Percentiles rank a stretch among this genome's conserved stretches.
Evolutionary conservation across 2,888 invertebrate genomes (phyloP).

Genomic region (Emesis castigata): DNA sequence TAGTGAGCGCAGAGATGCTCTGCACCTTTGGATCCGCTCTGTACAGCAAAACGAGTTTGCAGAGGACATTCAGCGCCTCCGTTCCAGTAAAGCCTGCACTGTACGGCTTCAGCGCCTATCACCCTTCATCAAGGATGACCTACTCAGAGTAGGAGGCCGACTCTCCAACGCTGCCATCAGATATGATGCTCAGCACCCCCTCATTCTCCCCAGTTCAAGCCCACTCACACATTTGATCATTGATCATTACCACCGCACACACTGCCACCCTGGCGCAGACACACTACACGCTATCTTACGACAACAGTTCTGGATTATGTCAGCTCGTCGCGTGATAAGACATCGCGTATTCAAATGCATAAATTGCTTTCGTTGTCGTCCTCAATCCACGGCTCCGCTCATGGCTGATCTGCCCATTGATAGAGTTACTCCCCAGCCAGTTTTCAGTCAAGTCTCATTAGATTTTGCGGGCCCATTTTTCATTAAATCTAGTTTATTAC

Average conservation of each 20-base stretch:
- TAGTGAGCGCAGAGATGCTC: not conserved
- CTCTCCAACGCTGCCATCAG: not conserved
- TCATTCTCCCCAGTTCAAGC: constrained; percentile 10
- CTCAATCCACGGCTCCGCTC: not conserved
- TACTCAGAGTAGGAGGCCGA: constrained; percentile 9
- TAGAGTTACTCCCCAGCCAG: not conserved
- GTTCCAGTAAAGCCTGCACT: not conserved
- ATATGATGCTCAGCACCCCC: no score
- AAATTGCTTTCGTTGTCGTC: not conserved
- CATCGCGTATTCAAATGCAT: not conserved
- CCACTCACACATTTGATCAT: no score
- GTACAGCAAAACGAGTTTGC: constrained; percentile 1
- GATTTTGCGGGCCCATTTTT: constrained; percentile 6
- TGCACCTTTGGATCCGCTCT: not conserved
- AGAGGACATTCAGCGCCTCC: constrained; percentile 2
- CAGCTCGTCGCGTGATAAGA: constrained; percentile 3
- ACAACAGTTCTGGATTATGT: constrained; percentile 19
- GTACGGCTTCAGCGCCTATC: not conserved
- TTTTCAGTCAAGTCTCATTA: not conserved
- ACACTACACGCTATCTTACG: not conserved
- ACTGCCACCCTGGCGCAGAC: constrained; percentile 9
- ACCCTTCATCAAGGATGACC: not conserved
- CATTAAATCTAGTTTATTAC: not conserved
- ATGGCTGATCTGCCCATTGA: not conserved
- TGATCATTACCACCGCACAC: no score